Base-by-base conservation (phyloP, 2,113 vertebrate genomes). In the Pterocles gutturalis region DNA sequence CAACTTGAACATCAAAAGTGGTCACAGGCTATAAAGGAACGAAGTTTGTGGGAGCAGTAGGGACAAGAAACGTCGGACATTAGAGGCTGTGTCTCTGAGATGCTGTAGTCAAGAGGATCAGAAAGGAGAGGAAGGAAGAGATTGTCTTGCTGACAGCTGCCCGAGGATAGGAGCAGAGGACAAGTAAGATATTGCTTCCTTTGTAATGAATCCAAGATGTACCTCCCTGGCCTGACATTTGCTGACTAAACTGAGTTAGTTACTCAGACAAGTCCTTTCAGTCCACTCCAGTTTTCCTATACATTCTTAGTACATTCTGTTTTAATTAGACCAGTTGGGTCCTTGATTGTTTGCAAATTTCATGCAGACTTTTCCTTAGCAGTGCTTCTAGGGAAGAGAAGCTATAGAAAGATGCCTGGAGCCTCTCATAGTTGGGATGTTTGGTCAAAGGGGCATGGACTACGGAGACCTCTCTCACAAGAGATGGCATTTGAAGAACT, bases 141-240 rank as follows among this genome's bases (percentile, higher is more conserved):
- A 95, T 93, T 95, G 95, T 95, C 92, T 97, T 89, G 96, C 83
- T 96, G 95, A 97, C 93, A 97, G 94, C 93, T 96, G 88, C 95
- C 96, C 0, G 34, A 95, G 92, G 95, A 97, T 86, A 92, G 93
- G 83, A 95, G 83, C 10, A 0, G 24, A 95, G 90, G 92, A 95
- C 92, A 94, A 97, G 90, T 97, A 97, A 97, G 97, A 89, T 96
- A 97, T 89, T 97, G 90, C 95, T 97, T 97, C 93, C 94, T 95
- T 96, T 90, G 83, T 97, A 97, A 96, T 97, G 90, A 97, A 90
- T 96, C 67, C 96, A 97, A 97, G 96, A 94, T 97, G 96, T 92
- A 96, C 83, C 92, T 95, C 80, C 3, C 3, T 55, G 75, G 79
- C 64, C 85, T 89, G 90, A 87, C 88, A 57, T 83, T 94, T 87